phyloP scores from a whole-genome alignment of 2,888 invertebrate species.

The Clanis bilineata region DNA sequence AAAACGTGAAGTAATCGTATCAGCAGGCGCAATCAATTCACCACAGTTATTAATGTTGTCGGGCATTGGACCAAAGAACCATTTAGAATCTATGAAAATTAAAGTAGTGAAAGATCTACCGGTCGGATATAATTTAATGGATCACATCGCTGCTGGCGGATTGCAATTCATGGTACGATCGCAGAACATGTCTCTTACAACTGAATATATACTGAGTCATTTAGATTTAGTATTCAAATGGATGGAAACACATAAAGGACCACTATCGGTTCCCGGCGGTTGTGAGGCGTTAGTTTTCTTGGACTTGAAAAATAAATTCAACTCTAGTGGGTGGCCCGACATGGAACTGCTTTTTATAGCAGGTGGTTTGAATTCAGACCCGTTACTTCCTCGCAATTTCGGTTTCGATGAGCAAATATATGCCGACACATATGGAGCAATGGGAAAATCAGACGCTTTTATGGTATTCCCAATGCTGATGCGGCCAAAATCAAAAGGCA shows the following conservation, averaged over 20 bases:
- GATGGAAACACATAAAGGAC: slow-evolving; percentile 78
- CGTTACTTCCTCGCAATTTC: slow-evolving; percentile 73
- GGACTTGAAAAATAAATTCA: slow-evolving; percentile 81
- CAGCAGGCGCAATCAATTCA: slow-evolving; percentile 89
- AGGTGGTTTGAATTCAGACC: slow-evolving; percentile 78
- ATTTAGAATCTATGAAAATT: slow-evolving; percentile 81
- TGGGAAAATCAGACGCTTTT: slow-evolving; percentile 66
- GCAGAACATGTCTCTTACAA: slow-evolving; percentile 56
- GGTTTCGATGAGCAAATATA: slow-evolving; percentile 76
- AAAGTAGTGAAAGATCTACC: slow-evolving; percentile 79
- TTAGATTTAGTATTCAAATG: slow-evolving; percentile 77
- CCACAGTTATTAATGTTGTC: slow-evolving; percentile 91
- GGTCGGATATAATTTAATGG: slow-evolving; percentile 87
- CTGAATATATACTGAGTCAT: slow-evolving; percentile 62
- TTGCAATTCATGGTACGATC: slow-evolving; percentile 80
- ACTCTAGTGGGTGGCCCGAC: slow-evolving; percentile 83
- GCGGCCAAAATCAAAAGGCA: slow-evolving; percentile 87
- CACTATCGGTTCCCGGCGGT: slow-evolving; percentile 84
- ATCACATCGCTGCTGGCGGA: slow-evolving; percentile 86
- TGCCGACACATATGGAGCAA: slow-evolving; percentile 59
- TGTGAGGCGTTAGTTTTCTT: slow-evolving; percentile 86
- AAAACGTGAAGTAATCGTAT: slow-evolving; percentile 87
- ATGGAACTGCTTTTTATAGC: slow-evolving; percentile 84
- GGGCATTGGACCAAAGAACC: slow-evolving; percentile 86
- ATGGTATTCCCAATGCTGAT: slow-evolving; percentile 87